phyloP scores from a whole-genome alignment of 1,140 invertebrate species.

The Tetragnatha versicolor region DNA sequence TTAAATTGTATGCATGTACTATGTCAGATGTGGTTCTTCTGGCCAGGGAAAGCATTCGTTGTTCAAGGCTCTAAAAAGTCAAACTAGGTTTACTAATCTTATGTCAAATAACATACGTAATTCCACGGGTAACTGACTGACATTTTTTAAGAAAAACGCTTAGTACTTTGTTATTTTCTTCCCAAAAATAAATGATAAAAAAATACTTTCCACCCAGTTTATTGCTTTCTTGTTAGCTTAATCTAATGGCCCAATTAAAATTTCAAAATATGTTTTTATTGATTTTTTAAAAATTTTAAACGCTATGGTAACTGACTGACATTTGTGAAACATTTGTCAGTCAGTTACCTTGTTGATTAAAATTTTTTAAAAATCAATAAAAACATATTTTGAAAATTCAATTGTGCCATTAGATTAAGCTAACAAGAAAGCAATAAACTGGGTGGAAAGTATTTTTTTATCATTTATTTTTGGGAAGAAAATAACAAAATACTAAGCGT shows the following conservation, averaged over 20 bases:
- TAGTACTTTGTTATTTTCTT: neutral
- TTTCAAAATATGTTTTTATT: no score
- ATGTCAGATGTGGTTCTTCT: constrained; percentile 35
- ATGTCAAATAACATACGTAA: neutral
- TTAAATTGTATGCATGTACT: constrained; percentile 31
- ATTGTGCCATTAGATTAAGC: no score
- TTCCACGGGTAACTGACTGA: neutral
- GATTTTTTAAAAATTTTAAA: no score
- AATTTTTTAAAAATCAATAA: no score
- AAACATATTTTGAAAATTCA: no score
- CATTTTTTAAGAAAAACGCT: neutral
- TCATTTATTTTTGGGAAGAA: neutral
- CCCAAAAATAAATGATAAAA: neutral
- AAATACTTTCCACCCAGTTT: neutral
- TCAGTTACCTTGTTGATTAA: no score
- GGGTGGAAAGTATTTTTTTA: neutral
- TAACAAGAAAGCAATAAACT: neutral
- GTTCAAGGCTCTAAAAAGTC: constrained; percentile 22
- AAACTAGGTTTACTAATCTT: neutral
- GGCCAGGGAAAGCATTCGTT: constrained; percentile 37
- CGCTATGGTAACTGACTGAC: no score
- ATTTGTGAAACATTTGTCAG: no score
- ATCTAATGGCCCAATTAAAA: no score
- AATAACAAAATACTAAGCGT: neutral
- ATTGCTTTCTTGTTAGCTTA: no score